phyloP scores from a whole-genome alignment of 1,140 invertebrate genomes.

The Rhopalosiphum maidis region DNA sequence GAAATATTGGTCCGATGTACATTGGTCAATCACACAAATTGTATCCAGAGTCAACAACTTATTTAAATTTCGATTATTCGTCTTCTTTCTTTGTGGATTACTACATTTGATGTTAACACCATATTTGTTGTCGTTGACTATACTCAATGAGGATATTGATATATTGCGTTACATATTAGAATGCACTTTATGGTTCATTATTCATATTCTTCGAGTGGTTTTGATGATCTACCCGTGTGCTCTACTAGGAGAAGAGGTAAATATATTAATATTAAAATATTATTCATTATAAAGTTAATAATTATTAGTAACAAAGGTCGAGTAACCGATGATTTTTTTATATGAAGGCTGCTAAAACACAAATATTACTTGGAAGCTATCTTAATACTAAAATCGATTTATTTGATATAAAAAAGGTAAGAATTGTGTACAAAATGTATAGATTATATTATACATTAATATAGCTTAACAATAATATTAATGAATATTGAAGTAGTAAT shows the following conservation, averaged over 20 bases:
- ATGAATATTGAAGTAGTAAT: neutral
- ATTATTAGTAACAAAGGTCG: neutral
- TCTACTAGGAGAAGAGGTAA: constrained; percentile 38
- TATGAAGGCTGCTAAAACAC: constrained; percentile 31
- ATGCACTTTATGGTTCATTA: constrained; percentile 2
- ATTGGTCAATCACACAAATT: constrained; percentile 53
- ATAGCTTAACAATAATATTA: neutral
- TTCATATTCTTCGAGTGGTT: constrained; percentile 22
- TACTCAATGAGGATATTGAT: constrained; percentile 33
- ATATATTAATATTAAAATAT: neutral
- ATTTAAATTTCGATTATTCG: constrained; percentile 36
- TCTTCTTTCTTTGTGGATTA: constrained; percentile 28
- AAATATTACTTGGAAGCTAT: constrained; percentile 42
- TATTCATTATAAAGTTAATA: neutral
- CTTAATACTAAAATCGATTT: constrained; percentile 42
- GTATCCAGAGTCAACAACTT: constrained; percentile 21
- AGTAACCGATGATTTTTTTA: neutral
- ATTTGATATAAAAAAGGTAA: constrained; percentile 44
- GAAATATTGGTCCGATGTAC: constrained; percentile 31
- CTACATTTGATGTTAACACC: constrained; percentile 16
- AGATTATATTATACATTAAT: neutral
- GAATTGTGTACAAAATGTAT: neutral
- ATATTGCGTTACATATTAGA: neutral
- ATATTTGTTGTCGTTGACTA: constrained; percentile 9
- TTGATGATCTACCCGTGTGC: constrained; percentile 27